Conservation (phyloP, 30 jellyfish, hydroid and myxozoan genomes). For the Aurelia sp. region DNA sequence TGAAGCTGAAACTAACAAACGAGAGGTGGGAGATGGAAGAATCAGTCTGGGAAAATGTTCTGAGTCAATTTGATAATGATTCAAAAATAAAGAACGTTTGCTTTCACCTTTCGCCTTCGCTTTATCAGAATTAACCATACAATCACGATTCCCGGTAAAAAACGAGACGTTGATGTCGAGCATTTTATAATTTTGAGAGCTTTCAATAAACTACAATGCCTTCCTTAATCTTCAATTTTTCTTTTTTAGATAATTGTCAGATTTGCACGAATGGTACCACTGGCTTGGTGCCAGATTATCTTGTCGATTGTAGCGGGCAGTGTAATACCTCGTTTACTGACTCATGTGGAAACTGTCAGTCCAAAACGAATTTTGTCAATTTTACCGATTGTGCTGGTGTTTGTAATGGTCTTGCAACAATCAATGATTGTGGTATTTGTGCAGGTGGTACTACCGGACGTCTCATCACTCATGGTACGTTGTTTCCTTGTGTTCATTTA, state of each 20-base stretch:
- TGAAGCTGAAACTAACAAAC: too few species aligned
- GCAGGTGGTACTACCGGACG: constrained; percentile 49
- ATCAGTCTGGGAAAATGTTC: too few species aligned
- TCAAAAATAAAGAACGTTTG: too few species aligned
- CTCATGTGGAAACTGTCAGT: constrained; percentile 50
- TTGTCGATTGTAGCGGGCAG: constrained; percentile 56
- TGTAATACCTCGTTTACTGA: constrained; percentile 35
- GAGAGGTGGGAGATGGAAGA: too few species aligned
- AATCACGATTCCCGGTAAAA: too few species aligned
- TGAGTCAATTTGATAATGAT: too few species aligned
- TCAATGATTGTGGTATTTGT: constrained; percentile 53
- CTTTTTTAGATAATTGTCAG: constrained; percentile 51
- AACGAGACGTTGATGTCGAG: too few species aligned
- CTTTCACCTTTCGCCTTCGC: too few species aligned
- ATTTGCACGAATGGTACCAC: constrained; percentile 50
- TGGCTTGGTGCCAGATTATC: constrained; percentile 10
- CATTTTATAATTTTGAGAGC: too few species aligned
- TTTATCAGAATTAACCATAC: too few species aligned
- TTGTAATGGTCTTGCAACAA: constrained; percentile 65
- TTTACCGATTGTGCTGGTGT: constrained; percentile 73
- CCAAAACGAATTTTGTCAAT: not conserved
- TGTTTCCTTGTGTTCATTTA: not conserved
- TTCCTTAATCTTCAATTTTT: too few species aligned
- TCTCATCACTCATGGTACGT: constrained; percentile 26
- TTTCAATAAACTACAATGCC: too few species aligned